These are phyloP conservation scores for Drosophila villosipedis DNA, from an alignment of 2,888 invertebrate genomes.

Conservation along the genomic window DNA sequence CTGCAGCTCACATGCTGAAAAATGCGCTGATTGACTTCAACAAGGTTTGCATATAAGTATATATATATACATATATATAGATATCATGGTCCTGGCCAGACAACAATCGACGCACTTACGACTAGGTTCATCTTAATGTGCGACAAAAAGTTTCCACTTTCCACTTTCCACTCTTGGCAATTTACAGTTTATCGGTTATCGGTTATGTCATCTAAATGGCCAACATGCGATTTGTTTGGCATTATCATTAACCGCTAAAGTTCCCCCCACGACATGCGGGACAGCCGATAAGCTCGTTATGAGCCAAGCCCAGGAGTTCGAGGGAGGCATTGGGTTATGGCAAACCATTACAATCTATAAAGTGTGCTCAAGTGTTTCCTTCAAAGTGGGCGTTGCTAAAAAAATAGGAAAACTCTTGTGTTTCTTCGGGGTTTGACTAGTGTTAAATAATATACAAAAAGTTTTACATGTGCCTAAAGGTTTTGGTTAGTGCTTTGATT, in stretches of 20 bases:
- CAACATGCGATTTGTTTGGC: constrained; percentile 66
- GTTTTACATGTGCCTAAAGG: background rate
- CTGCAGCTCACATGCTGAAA: constrained; percentile 44
- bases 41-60: constrained; percentile 46
- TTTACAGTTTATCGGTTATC: constrained; percentile 80
- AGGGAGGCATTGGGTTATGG: constrained; percentile 4
- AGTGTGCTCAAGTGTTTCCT: constrained; percentile 10
- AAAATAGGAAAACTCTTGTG: background rate
- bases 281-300: constrained; percentile 37
- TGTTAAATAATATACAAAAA: background rate
- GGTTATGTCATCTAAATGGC: constrained; percentile 79
- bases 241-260: constrained; percentile 48
- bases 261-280: constrained; percentile 17
- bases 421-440: background rate
- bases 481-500: background rate
- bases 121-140: constrained; percentile 72
- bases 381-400: background rate
- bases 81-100: constrained; percentile 30
- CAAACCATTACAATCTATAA: constrained; percentile 41
- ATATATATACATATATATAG: background rate
- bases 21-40: constrained; percentile 67
- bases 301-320: constrained; percentile 14
- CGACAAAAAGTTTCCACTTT: constrained; percentile 65
- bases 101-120: constrained; percentile 57
- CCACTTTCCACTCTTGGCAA: constrained; percentile 61